Evolutionary conservation across 2,888 invertebrate genomes (phyloP).

Genomic region (Hylaea fasciaria): DNA sequence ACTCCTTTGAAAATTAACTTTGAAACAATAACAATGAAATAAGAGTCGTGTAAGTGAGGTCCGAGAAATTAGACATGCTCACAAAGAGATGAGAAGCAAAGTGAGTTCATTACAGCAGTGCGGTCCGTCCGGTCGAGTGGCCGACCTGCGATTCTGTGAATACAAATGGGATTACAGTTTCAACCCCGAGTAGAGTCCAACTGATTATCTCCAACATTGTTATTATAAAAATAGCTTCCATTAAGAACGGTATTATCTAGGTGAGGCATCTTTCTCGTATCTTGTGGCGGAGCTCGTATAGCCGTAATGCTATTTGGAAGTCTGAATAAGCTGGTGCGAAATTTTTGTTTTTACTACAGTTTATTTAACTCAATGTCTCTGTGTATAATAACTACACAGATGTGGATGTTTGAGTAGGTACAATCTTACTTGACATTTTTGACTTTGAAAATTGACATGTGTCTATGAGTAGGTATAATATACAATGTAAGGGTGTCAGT

Average conservation of each 20-base stretch:
- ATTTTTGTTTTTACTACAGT: not conserved
- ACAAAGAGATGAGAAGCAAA: conserved; percentile 56
- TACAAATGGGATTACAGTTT: conserved; percentile 57
- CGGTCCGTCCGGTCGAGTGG: conserved; percentile 41
- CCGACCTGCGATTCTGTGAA: conserved; percentile 46
- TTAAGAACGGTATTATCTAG: conserved; percentile 24
- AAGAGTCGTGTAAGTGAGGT: conserved; percentile 6
- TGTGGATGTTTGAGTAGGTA: too few relatives aligned
- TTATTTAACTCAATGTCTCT: not conserved
- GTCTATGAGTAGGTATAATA: too few relatives aligned
- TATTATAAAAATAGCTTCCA: conserved; percentile 38
- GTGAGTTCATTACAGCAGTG: conserved; percentile 57
- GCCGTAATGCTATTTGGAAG: conserved; percentile 13
- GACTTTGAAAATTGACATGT: too few relatives aligned
- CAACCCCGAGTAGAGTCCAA: conserved; percentile 38
- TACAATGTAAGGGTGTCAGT: too few relatives aligned
- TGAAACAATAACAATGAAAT: conserved; percentile 13
- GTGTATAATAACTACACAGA: too few relatives aligned
- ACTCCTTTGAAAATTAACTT: not conserved
- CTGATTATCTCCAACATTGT: conserved; percentile 43
- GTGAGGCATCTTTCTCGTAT: conserved; percentile 15
- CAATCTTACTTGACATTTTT: too few relatives aligned
- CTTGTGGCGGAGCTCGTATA: conserved; percentile 10
- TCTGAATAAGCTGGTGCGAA: conserved; percentile 3
- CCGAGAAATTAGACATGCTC: conserved; percentile 20